Percentiles rank a stretch among this genome's conserved stretches.
These are phyloP conservation scores for Sympetrum striolatum DNA, from an alignment of 2,888 invertebrate species.

Conservation along the genomic window DNA sequence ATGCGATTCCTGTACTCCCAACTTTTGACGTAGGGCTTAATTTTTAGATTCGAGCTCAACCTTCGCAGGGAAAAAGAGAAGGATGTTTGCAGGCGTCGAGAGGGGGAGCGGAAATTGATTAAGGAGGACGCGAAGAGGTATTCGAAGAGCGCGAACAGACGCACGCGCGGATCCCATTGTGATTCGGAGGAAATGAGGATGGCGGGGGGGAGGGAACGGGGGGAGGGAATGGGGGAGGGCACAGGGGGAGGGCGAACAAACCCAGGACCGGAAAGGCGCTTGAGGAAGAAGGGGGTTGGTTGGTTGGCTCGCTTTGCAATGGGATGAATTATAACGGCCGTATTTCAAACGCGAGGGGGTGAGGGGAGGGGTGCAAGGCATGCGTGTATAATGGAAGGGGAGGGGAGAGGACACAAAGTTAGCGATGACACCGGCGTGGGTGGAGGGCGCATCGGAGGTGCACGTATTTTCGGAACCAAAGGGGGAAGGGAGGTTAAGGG, in stretches of 20 bases:
- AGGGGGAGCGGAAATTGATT: slow-evolving; percentile 3
- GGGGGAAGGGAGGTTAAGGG: background rate
- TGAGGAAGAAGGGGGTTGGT: slow-evolving; percentile 42
- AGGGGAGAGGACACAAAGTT: slow-evolving; percentile 13
- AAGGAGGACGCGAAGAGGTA: background rate
- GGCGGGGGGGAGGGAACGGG: background rate
- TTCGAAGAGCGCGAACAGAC: background rate
- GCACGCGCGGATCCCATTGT: slow-evolving; percentile 4
- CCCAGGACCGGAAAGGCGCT: slow-evolving; percentile 36
- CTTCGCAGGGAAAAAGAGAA: background rate
- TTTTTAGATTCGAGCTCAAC: background rate
- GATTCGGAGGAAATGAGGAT: slow-evolving; percentile 35
- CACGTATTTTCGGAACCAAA: background rate
- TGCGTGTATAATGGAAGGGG: background rate
- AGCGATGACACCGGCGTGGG: slow-evolving; percentile 19
- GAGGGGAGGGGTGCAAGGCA: slow-evolving; percentile 25
- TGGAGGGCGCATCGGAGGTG: background rate
- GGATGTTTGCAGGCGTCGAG: background rate
- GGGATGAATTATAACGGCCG: slow-evolving; percentile 44
- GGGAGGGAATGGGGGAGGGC: background rate
- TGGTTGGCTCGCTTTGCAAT: slow-evolving; percentile 45
- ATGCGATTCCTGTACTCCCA: background rate
- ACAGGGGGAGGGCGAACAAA: slow-evolving; percentile 24
- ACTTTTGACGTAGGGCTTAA: background rate
- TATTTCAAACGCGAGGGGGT: slow-evolving; percentile 37